A percentile compares a stretch with the other conserved stretches of the same genome.
Evolutionary conservation across 2,888 invertebrate species (phyloP).

Genomic region (Apantesis nais): DNA sequence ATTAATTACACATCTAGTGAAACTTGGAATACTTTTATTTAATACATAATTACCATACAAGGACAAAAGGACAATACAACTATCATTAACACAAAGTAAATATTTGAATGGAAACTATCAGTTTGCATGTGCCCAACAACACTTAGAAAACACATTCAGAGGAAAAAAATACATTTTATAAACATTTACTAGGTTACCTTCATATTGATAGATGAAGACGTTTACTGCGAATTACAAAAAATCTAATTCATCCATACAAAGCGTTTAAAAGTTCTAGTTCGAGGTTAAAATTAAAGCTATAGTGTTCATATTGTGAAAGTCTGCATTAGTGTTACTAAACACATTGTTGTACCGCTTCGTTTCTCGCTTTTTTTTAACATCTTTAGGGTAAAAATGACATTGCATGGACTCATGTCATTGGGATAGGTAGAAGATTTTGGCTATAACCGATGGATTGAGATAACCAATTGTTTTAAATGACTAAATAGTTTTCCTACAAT

Average conservation of each 20-base stretch:
- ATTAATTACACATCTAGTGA: too few relatives aligned
- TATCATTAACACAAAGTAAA: not conserved
- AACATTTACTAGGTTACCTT: not conserved
- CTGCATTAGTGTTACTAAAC: not conserved
- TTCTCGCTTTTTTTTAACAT: not conserved
- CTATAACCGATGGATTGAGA: too few relatives aligned
- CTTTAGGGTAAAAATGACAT: not conserved
- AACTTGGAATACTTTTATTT: too few relatives aligned
- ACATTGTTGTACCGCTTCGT: not conserved
- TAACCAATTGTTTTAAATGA: not conserved
- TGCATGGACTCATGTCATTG: not conserved
- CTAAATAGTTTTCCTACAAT: not conserved
- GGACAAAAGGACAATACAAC: too few relatives aligned
- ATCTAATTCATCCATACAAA: not conserved
- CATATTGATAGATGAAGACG: not conserved
- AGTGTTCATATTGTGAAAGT: not conserved
- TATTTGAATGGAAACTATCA: not conserved
- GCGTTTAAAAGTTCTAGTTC: not conserved
- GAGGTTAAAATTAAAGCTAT: not conserved
- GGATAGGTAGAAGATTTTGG: too few relatives aligned
- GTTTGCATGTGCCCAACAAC: not conserved
- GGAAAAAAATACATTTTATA: not conserved
- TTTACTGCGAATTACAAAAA: not conserved
- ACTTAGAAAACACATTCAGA: not conserved
- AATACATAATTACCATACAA: too few relatives aligned